Base-by-base conservation (phyloP, 30 jellyfish, hydroid and myxozoan species). In the Aurelia coerulea region DNA sequence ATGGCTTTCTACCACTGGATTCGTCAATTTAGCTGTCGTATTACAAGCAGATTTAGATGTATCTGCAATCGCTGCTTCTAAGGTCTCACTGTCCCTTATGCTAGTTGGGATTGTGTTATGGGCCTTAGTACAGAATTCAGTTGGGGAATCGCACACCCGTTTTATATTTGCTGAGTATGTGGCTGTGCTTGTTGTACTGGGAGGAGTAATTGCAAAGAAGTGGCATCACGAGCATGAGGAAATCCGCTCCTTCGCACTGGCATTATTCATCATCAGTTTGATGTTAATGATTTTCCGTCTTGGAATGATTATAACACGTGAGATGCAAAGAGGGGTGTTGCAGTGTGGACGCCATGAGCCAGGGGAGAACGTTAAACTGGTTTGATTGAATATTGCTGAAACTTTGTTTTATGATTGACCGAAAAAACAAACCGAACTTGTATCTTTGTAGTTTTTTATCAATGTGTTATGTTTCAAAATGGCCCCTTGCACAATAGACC, bases 161-260 rank as follows among this genome's bases (percentile, higher is more conserved):
- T 65, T 79, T 49, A 65, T 79, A 81, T 79, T 79, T 37, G 80
- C 89, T 18, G 89, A 79, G 69, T 64, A 79, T 42, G 52, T 79
- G 23, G 56, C 80, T 23, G 31, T 50, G 41, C 66, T 65, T 49
- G 73, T 79, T 18, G 80, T 79, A 7, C 74, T 79, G 29, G 89
- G 62, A 17, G 89, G 89, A 11, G 35, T 65, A 33, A 79, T 79
- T 13, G 80, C 73, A 17, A 79, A 79, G 74, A 29, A 79, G 35
- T 79, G 89, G 89, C 32, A 49, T 11, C 74, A 79, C 52, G 59
- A 79, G 34, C 89, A 79, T 23, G 89, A 79, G 51, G 80, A 62
- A 9, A 71, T 79, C 60, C 41, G 89, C 29, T 79, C 89, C 33
- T 79, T 37, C 51, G 66, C 89, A 23, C 35, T 79, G 73, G 89